Base-by-base conservation (phyloP, 2,888 invertebrate genomes). In the Netelia fuscicornis region DNA sequence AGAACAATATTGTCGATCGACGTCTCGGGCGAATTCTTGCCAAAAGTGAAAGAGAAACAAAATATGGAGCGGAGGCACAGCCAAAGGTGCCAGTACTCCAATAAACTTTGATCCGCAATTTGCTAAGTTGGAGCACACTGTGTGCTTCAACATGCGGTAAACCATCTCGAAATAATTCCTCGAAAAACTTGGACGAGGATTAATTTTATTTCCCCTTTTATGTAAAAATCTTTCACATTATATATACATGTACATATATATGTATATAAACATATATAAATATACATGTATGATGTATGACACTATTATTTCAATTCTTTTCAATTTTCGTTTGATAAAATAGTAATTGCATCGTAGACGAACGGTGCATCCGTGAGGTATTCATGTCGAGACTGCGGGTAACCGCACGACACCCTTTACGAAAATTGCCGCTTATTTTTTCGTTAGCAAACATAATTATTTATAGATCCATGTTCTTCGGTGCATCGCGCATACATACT, bases 11-110 rank as follows among this genome's bases (percentile, higher is more conserved):
- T 95, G 94, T 87, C 94, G 95, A 91, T 96, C 96, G 67, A 97
- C 96, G 85, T 94, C 95, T 25, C 96, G 95, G 58, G 96, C 95
- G 92, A 96, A 96, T 89, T 96, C 95, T 89, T 95, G 95, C 97
- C 97, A 97, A 89, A 96, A 95, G 90, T 95, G 95, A 93, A 95
- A 95, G 54, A 96, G 93, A 76, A 95, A 94, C 68, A 94, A 94
- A 81, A 96, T 96, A 89, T 96, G 96, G 17, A 95, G 92, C 20
- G 96, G 95, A 64, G 96, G 96, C 88, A 96, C 94, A 10, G 91
- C 89, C 52, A 93, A 81, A 10, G 93, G 93, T 84, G 93, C 93
- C 67, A 93, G 84, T 77, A 93, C 87, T 10, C 93, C 93, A 48
- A 92, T 88, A 37, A 92, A 85, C 85, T 91, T 93, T 1, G 93